Evolutionary conservation across 2,888 invertebrate genomes (phyloP), one percentile per base, ranked within the genome.

Genomic region (Gastrophysa polygoni): DNA sequence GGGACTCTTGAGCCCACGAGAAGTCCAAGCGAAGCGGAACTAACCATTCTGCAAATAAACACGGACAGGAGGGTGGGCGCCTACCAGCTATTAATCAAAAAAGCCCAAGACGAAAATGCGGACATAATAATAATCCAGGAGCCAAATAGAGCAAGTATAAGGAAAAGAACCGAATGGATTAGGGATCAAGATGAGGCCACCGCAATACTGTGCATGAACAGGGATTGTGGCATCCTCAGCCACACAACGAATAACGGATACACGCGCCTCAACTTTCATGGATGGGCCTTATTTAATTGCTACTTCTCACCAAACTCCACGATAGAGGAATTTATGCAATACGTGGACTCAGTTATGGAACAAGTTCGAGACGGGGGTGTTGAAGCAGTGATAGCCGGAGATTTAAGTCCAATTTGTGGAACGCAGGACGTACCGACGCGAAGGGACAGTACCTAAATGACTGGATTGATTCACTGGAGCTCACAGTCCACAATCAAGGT

Each of bases 321-420:
- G 8, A n/a, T 32, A 10, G 16, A 14, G 32, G 14, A 16, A 1
- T 50, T 32, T 18, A 29, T 3, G 32, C 14, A 29, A 6, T n/a
- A 32, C 7, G 18, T 50, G 1, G 50, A 50, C n/a, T 2, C 11
- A 5, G 6, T 50, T 3, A 28, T 28, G 29, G 10, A 32, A n/a
- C 29, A 50, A 1, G 50, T 32, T 4, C 14, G 50, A 11, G 4
- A 3, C 16, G 29, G 32, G 8, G 11, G 32, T 16, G 7, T 14
- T 8, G 29, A 50, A 50, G 29, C 18, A 5, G 7, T 50, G 8
- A 28, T 50, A 10, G 50, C 32, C 2, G 50, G 18, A 3, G 50
- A 50, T 16, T 29, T 50, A 32, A 50, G 29, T 50, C 32, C 29
- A 8, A 28, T n/a, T 28, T 32, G 6, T 50, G 50, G 50, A 32